A percentile compares a stretch with the other conserved stretches of the same genome.
Evolutionary conservation across 2,113 vertebrate genomes (phyloP).

Genomic region (Ploceus nigricollis): DNA sequence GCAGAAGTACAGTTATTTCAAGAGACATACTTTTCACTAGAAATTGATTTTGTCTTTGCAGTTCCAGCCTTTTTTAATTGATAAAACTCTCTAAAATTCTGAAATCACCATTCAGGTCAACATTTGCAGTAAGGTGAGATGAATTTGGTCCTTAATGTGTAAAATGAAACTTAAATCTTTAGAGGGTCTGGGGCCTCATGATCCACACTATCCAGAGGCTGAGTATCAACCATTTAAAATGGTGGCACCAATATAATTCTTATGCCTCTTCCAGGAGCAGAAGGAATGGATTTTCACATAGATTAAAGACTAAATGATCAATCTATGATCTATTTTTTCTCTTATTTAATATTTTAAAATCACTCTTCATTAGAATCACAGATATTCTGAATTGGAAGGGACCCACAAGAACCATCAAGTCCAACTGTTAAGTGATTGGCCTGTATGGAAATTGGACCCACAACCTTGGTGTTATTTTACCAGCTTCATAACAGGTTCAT

Average conservation of each 20-base stretch:
- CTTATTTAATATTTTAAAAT: neutral
- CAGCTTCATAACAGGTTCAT: neutral
- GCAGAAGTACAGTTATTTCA: neutral
- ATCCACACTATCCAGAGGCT: neutral
- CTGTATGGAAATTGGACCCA: rapidly evolving
- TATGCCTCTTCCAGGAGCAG: neutral
- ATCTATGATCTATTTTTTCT: neutral
- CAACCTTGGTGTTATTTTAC: rapidly evolving
- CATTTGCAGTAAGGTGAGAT: neutral
- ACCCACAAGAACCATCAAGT: neutral
- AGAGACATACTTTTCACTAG: neutral
- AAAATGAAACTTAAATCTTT: neutral
- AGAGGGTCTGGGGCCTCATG: neutral
- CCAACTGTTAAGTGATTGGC: neutral
- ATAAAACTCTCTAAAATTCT: neutral
- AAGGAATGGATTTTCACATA: neutral
- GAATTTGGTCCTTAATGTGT: neutral
- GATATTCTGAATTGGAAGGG: neutral
- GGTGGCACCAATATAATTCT: neutral
- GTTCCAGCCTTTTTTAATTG: neutral
- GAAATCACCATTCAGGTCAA: neutral
- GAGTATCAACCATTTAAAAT: neutral
- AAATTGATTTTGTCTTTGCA: neutral
- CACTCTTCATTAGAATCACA: neutral
- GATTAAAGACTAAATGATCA: neutral